Evolutionary conservation across 2,888 invertebrate species (phyloP), one percentile per base, ranked within the genome.

Genomic region (Aspidiotus rigidus): DNA sequence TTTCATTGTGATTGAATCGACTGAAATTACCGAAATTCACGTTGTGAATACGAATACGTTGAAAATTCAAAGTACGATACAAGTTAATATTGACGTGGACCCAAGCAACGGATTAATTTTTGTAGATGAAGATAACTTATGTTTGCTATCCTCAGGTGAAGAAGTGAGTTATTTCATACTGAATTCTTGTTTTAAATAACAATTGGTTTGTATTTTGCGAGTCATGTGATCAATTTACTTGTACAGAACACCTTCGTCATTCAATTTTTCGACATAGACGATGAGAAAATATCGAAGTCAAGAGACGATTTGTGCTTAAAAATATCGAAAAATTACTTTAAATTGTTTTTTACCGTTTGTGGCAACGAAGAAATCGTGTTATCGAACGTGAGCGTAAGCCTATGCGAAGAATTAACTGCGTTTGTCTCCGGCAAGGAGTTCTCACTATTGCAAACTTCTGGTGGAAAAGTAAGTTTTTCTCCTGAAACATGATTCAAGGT

Each of bases 351-450:
- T 28, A 83, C 84, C 73, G 85, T 88, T 7, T 78, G 83, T 0
- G 88, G 87, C 76, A 89, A 89, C 74, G 86, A 86, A 74, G 88
- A 88, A 74, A 80, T 79, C 69, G 73, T 77, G 11, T 76, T 78
- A 49, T 79, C 79, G 72, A 77, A 77, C 49, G 74, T 81, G 73
- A 81, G 79, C 75, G 80, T 81, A 16, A 82, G 81, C 7, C 80
- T 86, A 73, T 93, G 93, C 73, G 91, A 93, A 74, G 93, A 93
- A 74, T 83, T 90, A 0, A 80, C 84, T 11, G 83, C 84, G 62
- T 86, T 96, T 67, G 84, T 85, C 57, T 87, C 90, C 57, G 95
- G 94, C 40, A 94, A 93, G 78, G 95, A 96, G 75, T 96, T 97
- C 78, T 89, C 88, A 1, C 79, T 96, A 56, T 81, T 95, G 6